Evolutionary conservation across 2,797 vertebrate genomes (phyloP), one percentile per base, ranked within the genome.

Genomic region (Pachyuromys duprasi): DNA sequence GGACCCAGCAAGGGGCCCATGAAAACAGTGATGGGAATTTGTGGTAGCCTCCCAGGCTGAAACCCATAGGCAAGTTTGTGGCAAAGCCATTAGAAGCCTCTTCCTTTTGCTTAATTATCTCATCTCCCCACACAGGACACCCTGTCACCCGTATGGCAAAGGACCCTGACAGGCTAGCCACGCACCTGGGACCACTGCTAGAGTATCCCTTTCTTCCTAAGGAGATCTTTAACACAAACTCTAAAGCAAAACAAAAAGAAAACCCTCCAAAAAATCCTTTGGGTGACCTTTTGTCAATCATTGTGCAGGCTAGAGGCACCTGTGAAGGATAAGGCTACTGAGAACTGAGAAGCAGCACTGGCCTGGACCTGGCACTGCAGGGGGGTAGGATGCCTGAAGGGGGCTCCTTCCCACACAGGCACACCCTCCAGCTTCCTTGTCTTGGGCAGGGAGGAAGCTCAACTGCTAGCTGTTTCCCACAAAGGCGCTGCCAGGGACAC

Each of bases 251-350:
- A 89, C 83, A 31, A 57, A 92, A 95, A 45, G n/a, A 53, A 92
- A 94, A 49, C 39, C 93, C 95, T 89, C 90, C 94, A 96, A 96
- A 96, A 12, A 96, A 98, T 97, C 93, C 98, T 98, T 98, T 98
- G 98, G 98, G 92, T 97, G 98, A 98, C 98, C 96, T 98, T 97
- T 97, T 97, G 97, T 97, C 96, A 93, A 81, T 95, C 94, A 53
- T 74, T 97, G 96, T 97, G 97, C 98, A 97, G 98, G 98, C 98
- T 97, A 97, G 98, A 99, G 98, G 98, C 98, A 99, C 98, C 98
- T 98, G 98, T 98, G 98, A 98, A 98, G 98, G 93, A 75, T 98
- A 99, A 99, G 98, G 98, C 98, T 98, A 98, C 90, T 78, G 69
- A 87, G 84, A 74, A 70, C n/a, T 20, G 97, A 98, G 98, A 98